Evolutionary conservation across 2,113 vertebrate genomes (phyloP), one percentile per base, ranked within the genome.

Genomic region (Chloroceryle aenea): DNA sequence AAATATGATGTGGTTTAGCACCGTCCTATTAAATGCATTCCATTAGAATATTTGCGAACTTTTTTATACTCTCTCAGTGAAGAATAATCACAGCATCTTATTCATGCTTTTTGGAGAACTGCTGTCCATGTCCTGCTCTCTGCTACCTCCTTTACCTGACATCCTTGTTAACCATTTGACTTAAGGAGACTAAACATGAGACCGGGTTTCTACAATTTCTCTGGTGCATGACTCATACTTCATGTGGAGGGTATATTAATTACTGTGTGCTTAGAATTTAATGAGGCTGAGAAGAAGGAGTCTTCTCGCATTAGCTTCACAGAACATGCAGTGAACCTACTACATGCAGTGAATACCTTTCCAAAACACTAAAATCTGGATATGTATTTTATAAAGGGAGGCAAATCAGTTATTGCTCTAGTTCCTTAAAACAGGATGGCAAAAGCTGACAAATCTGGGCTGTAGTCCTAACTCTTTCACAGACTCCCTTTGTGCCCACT

Each of bases 201-300:
- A 67, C n/a, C 43, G 32, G 30, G n/a, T 64, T 92, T 66, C 64
- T 84, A 6, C 12, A 9, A 52, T 72, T 64, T 92, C 69, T 68
- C 85, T 32, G 30, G 23, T 43, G 56, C 64, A 32, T 90, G 90
- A 96, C 86, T 96, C 92, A 89, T 72, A 34, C 76, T 90, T 68
- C 78, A 61, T 82, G 93, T 42, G 69, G 63, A 64, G 73, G 48
- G 58, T 82, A 29, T 81, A 88, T 93, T 91, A 97, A 94, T 94
- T 94, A 81, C 75, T 34, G 32, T 19, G 75, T 90, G 92, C 76
- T 94, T 53, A 67, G 92, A 78, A 86, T 92, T 85, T 95, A 93
- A 93, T 82, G 83, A 96, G 77, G 56, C 20, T 32, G 68, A 68
- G 82, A 71, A 64, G 67, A 38, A 71, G 88, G 45, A 90, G 15